These are phyloP conservation scores for Anniella stebbinsi DNA, from an alignment of 2,797 vertebrate genomes.

Conservation along the genomic window DNA sequence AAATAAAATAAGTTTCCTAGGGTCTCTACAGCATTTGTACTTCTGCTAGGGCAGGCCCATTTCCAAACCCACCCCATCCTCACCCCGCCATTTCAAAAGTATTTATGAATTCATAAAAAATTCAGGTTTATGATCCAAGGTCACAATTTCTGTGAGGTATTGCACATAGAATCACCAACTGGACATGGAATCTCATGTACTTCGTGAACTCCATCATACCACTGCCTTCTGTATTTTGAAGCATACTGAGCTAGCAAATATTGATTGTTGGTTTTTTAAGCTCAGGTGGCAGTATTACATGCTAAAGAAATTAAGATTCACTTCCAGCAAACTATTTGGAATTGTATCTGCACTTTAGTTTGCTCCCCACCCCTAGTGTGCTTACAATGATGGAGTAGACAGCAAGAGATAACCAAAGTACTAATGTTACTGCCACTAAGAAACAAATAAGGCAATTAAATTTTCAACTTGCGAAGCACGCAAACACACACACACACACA, in stretches of 20 bases:
- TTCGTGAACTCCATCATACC: not conserved
- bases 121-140: not conserved
- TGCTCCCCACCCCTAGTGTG: slow-evolving; percentile 49
- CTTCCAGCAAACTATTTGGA: slow-evolving; percentile 47
- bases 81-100: not conserved
- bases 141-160: not conserved
- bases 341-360: slow-evolving; percentile 58
- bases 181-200: not conserved
- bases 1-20: not conserved
- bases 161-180: not conserved
- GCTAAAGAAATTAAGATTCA: slow-evolving; percentile 51
- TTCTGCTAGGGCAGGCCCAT: not conserved
- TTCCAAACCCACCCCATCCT: not conserved
- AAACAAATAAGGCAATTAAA: slow-evolving; percentile 70
- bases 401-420: slow-evolving; percentile 61
- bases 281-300: slow-evolving; percentile 47
- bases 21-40: not conserved
- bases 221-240: not conserved
- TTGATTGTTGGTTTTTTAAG: not conserved
- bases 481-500: not conserved
- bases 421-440: slow-evolving; percentile 59
- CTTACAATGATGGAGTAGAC: slow-evolving; percentile 58
- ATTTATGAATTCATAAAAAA: not conserved
- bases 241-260: not conserved
- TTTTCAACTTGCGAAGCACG: slow-evolving; percentile 5